These are phyloP conservation scores for Acanthococcus lagerstroemiae DNA, from an alignment of 2,888 invertebrate species.

Conservation along the genomic window DNA sequence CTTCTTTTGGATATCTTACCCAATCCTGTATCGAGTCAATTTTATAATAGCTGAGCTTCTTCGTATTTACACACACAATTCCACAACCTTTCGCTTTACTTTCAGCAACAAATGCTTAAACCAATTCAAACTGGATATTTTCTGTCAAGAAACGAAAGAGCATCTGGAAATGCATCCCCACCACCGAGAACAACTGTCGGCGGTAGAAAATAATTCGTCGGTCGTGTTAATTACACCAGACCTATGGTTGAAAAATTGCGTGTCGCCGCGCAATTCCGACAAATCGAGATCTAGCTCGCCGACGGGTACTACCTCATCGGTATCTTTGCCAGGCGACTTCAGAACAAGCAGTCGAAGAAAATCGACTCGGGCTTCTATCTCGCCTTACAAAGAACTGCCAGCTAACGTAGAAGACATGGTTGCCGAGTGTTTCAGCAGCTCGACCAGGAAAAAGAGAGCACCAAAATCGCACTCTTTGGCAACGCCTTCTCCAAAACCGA, in stretches of 20 bases:
- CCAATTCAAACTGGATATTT: conserved; percentile 95
- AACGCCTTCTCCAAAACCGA: no score
- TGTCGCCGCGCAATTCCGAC: conserved; percentile 32
- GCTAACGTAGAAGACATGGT: no score
- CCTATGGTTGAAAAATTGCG: conserved; percentile 76
- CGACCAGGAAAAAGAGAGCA: neutral
- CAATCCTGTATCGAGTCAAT: no score
- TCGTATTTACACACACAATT: no score
- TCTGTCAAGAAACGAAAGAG: conserved; percentile 85
- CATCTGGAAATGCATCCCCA: conserved; percentile 74
- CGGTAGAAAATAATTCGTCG: conserved; percentile 32
- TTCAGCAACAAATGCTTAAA: conserved; percentile 87
- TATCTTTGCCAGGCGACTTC: no score
- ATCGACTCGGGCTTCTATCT: neutral
- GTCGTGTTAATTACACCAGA: conserved; percentile 68
- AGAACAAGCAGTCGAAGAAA: neutral
- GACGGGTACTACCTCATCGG: neutral
- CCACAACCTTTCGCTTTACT: conserved; percentile 33
- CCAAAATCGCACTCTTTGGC: neutral
- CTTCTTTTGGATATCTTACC: no score
- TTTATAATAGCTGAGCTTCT: no score
- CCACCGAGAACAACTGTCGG: conserved; percentile 43
- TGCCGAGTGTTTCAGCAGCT: no score
- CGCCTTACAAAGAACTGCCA: neutral
- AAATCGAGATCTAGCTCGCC: conserved; percentile 32